Percentiles rank a stretch among this genome's conserved stretches.
Evolutionary conservation across 2,113 vertebrate species (phyloP).

Genomic region (Daboia siamensis): DNA sequence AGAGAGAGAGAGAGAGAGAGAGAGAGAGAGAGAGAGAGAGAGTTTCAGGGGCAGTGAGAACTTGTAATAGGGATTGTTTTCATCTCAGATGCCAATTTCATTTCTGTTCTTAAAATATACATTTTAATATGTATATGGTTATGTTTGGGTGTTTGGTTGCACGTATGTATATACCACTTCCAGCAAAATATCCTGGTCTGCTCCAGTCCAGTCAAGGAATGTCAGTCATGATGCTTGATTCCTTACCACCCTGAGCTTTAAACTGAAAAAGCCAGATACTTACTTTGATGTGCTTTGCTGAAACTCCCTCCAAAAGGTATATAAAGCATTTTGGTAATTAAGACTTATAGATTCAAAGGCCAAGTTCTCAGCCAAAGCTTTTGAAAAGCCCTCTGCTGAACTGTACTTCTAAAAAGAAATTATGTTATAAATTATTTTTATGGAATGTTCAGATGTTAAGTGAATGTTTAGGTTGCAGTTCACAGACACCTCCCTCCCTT

Average conservation of each 20-base stretch:
- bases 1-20: too few relatives aligned
- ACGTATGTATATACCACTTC: background rate
- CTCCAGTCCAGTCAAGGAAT: background rate
- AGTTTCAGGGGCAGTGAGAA: background rate
- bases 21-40: too few relatives aligned
- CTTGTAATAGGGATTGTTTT: background rate
- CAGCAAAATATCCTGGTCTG: background rate
- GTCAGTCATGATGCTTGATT: conserved; percentile 21
- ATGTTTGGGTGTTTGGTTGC: background rate
- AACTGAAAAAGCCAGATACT: conserved; percentile 40
- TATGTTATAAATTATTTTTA: conserved; percentile 69
- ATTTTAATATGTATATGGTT: background rate
- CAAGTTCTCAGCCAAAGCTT: conserved; percentile 46
- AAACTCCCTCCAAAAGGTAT: conserved; percentile 42
- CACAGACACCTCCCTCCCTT: conserved; percentile 56
- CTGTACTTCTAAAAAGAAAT: conserved; percentile 63
- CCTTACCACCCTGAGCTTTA: conserved; percentile 19
- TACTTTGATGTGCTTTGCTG: conserved; percentile 35
- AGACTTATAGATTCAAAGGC: conserved; percentile 61
- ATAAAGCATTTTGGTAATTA: conserved; percentile 50
- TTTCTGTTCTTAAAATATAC: background rate
- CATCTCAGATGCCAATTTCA: background rate
- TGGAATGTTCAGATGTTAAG: conserved; percentile 60
- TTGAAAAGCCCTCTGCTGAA: conserved; percentile 56
- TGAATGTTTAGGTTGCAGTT: conserved; percentile 68